phyloP scores from a whole-genome alignment of 2,113 vertebrate species.

The Anser brachyrhynchus region DNA sequence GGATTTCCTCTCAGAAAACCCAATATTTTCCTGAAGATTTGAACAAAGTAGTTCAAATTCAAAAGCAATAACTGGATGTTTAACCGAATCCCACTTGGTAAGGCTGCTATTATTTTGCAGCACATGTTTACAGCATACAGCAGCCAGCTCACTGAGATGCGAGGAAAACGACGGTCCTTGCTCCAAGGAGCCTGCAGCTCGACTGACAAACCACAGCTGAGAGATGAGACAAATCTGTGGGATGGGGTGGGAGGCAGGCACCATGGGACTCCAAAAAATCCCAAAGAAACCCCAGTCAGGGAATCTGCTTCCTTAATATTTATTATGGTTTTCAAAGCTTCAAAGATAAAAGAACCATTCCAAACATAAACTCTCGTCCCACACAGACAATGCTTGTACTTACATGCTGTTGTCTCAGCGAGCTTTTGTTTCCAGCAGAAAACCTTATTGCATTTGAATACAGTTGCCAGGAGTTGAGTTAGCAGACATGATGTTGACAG shows the following conservation, averaged over 20 bases:
- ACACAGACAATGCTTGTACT: neutral
- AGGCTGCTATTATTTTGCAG: neutral
- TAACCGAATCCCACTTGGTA: neutral
- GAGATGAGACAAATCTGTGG: neutral
- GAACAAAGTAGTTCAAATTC: neutral
- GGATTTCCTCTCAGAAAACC: neutral
- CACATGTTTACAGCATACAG: neutral
- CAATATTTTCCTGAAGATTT: neutral
- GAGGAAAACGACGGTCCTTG: neutral
- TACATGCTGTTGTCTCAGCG: neutral
- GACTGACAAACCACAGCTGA: neutral
- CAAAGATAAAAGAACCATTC: conserved; percentile 6
- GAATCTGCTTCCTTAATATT: conserved; percentile 17
- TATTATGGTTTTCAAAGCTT: conserved; percentile 39
- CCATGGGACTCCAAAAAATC: neutral
- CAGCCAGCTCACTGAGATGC: neutral
- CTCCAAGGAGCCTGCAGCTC: neutral
- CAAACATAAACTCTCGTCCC: conserved; percentile 7
- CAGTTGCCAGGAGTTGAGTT: neutral
- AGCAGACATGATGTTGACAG: neutral
- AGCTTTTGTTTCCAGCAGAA: conserved; percentile 2
- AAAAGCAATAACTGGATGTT: conserved; percentile 22
- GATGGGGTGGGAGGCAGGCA: neutral
- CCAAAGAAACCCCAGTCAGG: neutral
- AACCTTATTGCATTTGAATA: neutral